Evolutionary conservation across 2,888 invertebrate genomes (phyloP), one percentile per base, ranked within the genome.

Genomic region (Latrodectus elegans): DNA sequence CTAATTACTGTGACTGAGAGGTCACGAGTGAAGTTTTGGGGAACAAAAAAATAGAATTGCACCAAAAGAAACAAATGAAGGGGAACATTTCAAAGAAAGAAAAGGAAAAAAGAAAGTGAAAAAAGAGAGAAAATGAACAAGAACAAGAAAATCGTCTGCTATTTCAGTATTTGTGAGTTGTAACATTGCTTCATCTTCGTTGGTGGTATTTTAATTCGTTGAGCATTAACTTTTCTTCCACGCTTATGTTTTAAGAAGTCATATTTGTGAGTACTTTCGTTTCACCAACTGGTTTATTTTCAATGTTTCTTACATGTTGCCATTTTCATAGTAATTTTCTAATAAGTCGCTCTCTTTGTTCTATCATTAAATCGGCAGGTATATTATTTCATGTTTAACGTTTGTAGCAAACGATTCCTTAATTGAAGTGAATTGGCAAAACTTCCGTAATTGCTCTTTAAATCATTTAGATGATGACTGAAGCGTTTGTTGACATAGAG

Each of bases 131-230:
- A 15, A 70, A 72, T 74, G 75, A 79, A 17, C 14, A 17, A 65
- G 67, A 85, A 79, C 22, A 22, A 65, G 53, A 77, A 86, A 87
- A 55, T 87, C 55, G 67, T 76, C 49, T 65, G 81, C 77, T 76
- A 67, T 86, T 82, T 81, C 73, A 83, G 70, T 78, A 72, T 72
- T 65, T 73, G n/a, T 15, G 73, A 81, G 73, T 77, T 86, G 76
- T 79, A 72, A 71, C 71, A 85, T 73, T 64, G 74, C 85, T 53
- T 22, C 55, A 64, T 52, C 86, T 73, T 77, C 86, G 86, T 87
- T 87, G 86, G 86, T 87, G 86, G 86, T 60, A 87, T 82, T 87
- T 77, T 87, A 81, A 87, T 87, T 87, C 77, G 65, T 53, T 55
- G n/a, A 49, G n/a, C 70, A 60, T 81, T 81, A 73, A 79, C 68